Percentiles rank a stretch among this genome's conserved stretches.
Conservation (phyloP, 2,888 invertebrate genomes). For the Microplitis deprimator region DNA sequence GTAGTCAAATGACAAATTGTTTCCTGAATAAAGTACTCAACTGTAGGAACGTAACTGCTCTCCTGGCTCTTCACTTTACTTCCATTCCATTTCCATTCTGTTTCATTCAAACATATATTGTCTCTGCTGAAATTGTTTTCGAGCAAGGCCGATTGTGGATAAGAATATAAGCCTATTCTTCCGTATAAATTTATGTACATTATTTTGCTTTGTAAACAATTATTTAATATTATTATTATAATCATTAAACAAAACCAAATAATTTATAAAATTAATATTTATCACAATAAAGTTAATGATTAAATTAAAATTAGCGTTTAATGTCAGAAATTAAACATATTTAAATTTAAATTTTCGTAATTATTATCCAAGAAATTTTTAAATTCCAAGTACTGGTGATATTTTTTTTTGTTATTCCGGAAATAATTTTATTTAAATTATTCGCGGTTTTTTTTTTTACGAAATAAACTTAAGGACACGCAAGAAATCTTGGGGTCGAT, state of each 20-base stretch:
- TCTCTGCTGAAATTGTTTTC: slow-evolving; percentile 32
- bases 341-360: too few species aligned
- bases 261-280: neutral
- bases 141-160: slow-evolving; percentile 42
- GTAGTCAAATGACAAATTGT: slow-evolving; percentile 53
- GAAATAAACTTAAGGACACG: too few species aligned
- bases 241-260: neutral
- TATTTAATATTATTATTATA: neutral
- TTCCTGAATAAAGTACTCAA: slow-evolving; percentile 50
- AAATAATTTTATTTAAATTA: too few species aligned
- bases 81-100: neutral
- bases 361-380: too few species aligned
- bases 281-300: neutral
- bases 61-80: slow-evolving; percentile 36
- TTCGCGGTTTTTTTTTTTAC: too few species aligned
- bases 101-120: slow-evolving; percentile 30
- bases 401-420: too few species aligned
- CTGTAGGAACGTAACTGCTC: slow-evolving; percentile 43
- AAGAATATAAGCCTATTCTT: slow-evolving; percentile 19
- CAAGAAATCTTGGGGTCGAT: too few species aligned
- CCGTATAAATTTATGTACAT: neutral
- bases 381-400: too few species aligned
- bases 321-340: neutral
- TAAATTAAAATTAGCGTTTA: neutral
- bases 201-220: neutral